Conservation (phyloP, 2,888 invertebrate species). For the Ischnus inquisitorius region DNA sequence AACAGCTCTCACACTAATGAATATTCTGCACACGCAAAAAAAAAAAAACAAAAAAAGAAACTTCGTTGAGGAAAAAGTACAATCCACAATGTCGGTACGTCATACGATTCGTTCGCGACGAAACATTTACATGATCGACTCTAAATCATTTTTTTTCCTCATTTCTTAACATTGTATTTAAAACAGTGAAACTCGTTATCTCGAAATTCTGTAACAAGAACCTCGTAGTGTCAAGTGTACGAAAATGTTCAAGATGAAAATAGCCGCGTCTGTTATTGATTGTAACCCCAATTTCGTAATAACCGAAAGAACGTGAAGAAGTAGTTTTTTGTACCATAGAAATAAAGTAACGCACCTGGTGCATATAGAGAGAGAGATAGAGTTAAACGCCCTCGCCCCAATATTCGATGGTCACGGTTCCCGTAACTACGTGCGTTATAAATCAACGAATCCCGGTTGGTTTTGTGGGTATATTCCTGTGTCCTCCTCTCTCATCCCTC, state of each 20-base stretch:
- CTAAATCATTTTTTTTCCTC: neutral
- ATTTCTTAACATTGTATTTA: neutral
- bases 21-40: neutral
- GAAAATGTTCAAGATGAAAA: neutral
- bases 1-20: neutral
- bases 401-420: conserved; percentile 6
- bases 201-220: neutral
- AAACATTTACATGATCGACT: neutral
- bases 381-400: neutral
- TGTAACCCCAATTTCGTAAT: neutral
- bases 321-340: neutral
- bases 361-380: neutral
- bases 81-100: too few species aligned
- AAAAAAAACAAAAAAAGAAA: neutral
- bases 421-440: conserved; percentile 32
- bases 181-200: neutral
- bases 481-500: conserved; percentile 7
- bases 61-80: too few species aligned
- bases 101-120: neutral
- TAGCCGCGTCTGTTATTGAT: neutral
- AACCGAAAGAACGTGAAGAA: neutral
- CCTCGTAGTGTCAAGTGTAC: neutral
- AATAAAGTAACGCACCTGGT: neutral
- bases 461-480: neutral
- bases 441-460: conserved; percentile 53